Evolutionary conservation across 1,140 invertebrate species (phyloP), one percentile per base, ranked within the genome.

Genomic region (Panulirus ornatus): DNA sequence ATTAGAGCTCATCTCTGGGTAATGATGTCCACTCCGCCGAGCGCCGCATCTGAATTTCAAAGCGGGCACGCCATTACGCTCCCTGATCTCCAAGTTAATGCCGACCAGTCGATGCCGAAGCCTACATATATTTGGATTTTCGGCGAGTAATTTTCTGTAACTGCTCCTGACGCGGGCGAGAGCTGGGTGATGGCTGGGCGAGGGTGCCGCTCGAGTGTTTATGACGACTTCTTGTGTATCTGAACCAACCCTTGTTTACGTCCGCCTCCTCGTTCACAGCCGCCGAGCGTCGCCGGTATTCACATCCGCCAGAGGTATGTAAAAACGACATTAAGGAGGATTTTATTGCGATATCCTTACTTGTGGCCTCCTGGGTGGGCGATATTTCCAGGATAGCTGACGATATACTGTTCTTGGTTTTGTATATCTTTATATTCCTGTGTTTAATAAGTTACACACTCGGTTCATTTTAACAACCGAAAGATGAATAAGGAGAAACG

Each of bases 1-100:
- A 89, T 89, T 89, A 89, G 87, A 76, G 47, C 87, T 89, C 87
- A 89, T 89, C 87, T 89, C 87, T 82, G 34, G 66, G 79, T 89
- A 89, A 89, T 83, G 87, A 89, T 89, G 87, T 89, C 87, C 87
- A 89, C 87, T 89, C 87, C 79, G 66, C 66, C 87, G 79, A 70
- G 87, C 87, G 19, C 66, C 87, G 70, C 87, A 89, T 89, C 87
- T 89, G 87, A 89, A 89, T 89, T 89, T 89, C 79, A 89, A 89
- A 89, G 79, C 87, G 87, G 87, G 79, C 54, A 73, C 87, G 79
- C 87, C 87, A 88, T 89, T 89, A 83, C 87, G 79, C 70, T 89
- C 47, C 79, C 87, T 89, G 87, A 83, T 88, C 87, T 84, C 87
- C 87, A 89, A 89, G 87, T 89, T 89, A 89, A 89, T 83, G 66